A percentile compares a stretch with the other conserved stretches of the same genome.
phyloP scores from a whole-genome alignment of 2,888 invertebrate genomes.

The Odontomyia ornata region DNA sequence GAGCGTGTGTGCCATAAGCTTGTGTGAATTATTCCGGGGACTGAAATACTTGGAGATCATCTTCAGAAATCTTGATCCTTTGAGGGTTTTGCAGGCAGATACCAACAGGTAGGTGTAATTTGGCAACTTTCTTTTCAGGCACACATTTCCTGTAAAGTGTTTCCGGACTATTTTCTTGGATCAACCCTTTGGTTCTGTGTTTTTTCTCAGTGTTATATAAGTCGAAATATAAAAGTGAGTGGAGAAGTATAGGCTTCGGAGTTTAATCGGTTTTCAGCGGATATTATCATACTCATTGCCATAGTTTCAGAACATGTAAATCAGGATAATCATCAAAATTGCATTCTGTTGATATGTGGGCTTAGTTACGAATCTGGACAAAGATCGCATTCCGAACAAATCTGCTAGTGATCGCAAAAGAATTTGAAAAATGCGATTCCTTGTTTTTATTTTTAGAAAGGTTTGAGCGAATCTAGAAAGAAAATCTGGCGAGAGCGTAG shows the following conservation, averaged over 20 bases:
- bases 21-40: slow-evolving; percentile 8
- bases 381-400: neutral
- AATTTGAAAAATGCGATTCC: slow-evolving; percentile 43
- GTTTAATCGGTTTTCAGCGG: too few species aligned
- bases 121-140: too few species aligned
- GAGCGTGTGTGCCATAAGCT: slow-evolving; percentile 7
- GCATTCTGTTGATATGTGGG: too few species aligned
- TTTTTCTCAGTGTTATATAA: too few species aligned
- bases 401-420: slow-evolving; percentile 29
- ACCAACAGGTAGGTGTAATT: slow-evolving; percentile 27
- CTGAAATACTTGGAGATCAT: neutral
- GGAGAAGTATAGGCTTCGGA: too few species aligned
- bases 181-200: too few species aligned
- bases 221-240: too few species aligned
- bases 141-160: too few species aligned
- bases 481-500: slow-evolving; percentile 8
- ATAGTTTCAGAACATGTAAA: too few species aligned
- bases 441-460: slow-evolving; percentile 46
- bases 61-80: slow-evolving; percentile 17
- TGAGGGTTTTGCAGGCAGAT: neutral
- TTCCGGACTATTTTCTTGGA: too few species aligned
- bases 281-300: too few species aligned
- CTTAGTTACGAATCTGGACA: neutral
- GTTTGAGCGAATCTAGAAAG: neutral
- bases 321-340: too few species aligned